Base-by-base conservation (phyloP, 1,140 invertebrate species). In the Habropoda laboriosa region DNA sequence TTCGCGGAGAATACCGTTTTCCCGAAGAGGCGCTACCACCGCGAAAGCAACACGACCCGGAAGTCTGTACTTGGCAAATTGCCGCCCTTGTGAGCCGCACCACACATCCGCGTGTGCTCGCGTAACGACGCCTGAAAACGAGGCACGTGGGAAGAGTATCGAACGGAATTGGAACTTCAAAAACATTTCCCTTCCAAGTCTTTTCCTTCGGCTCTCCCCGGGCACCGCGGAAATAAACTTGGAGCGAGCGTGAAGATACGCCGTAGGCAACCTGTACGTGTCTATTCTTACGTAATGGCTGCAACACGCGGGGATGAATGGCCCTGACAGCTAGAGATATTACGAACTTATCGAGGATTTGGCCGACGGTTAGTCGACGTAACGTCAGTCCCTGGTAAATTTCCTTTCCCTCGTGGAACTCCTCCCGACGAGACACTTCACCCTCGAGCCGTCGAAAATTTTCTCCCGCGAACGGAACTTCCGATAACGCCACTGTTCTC, bases 151-250 rank as follows among this genome's bases (percentile, higher is more conserved):
- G 4, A 51, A 35, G 16, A 21, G 40, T 35, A 13, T 78, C 53
- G 66, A 71, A 71, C 55, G 71, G n/a, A 78, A 78, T 78, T 78
- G 66, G 66, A 71, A 71, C 66, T 71, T 78, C 66, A 71, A 78
- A 78, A 67, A 42, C 66, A 40, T 49, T 61, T 51, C 35, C 45
- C 45, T 51, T 24, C 24, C 42, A 16, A n/a, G 21, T 8, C 24
- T 55, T 27, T 70, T 42, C 42, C n/a, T 21, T 7, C 32, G 13
- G 0, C 27, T 32, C 21, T n/a, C n/a, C n/a, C n/a, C n/a, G n/a
- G 27, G 49, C 21, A 18, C 30, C n/a, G 42, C 35, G 64, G 55
- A 71, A 71, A 78, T 78, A 71, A 78, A 78, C 67, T 42, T 71
- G 16, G 32, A 5, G n/a, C 74, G 30, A 68, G 66, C 64, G 42